These are phyloP conservation scores for Myopa testacea DNA, from an alignment of 2,888 invertebrate species.

Conservation along the genomic window DNA sequence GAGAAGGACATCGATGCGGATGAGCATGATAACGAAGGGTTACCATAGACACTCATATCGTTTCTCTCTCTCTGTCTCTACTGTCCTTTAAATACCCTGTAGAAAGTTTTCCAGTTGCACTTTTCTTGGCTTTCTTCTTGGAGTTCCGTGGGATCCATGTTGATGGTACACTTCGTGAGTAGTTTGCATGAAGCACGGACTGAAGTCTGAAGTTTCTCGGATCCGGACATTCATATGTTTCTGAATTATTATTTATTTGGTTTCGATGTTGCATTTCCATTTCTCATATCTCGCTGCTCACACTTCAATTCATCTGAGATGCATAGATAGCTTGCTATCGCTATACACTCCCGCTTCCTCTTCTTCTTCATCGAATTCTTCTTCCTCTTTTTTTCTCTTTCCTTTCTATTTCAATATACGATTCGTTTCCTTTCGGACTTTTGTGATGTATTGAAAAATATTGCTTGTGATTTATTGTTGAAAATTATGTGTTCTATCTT, in stretches of 20 bases:
- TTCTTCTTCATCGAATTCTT: neutral
- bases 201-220: neutral
- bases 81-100: neutral
- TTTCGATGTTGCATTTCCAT: slow-evolving; percentile 1
- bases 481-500: neutral
- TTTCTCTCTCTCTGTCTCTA: neutral
- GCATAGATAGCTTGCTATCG: no score
- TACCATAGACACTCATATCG: neutral
- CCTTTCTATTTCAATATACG: neutral
- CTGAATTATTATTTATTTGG: slow-evolving; percentile 28
- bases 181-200: neutral
- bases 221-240: slow-evolving; percentile 9
- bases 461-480: slow-evolving; percentile 31
- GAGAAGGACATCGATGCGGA: neutral
- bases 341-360: neutral
- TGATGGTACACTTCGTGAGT: neutral
- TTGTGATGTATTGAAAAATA: slow-evolving; percentile 35
- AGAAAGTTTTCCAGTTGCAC: neutral
- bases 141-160: neutral
- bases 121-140: neutral
- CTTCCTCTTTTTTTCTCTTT: neutral
- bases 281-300: neutral
- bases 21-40: neutral
- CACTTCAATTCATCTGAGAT: neutral
- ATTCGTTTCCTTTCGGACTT: neutral